Evolutionary conservation across 1,140 invertebrate species (phyloP).

Genomic region (Drosophila equinoxialis): DNA sequence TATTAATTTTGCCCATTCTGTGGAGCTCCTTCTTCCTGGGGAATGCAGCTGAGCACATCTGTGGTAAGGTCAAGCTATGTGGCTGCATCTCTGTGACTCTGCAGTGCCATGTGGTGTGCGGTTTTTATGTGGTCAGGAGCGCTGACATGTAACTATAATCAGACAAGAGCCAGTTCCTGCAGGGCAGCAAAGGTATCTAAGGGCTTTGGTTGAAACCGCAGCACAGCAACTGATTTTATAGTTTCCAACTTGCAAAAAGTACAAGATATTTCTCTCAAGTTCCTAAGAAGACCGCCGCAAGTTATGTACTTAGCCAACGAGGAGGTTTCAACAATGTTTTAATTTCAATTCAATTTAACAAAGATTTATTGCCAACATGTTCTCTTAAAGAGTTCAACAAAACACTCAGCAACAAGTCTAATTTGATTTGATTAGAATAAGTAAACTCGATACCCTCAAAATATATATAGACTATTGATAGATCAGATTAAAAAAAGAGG

Average conservation of each 20-base stretch:
- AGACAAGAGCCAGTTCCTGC: not conserved
- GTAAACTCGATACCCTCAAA: too few relatives aligned
- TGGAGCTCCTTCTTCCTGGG: not conserved
- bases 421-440: too few relatives aligned
- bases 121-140: not conserved
- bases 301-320: too few relatives aligned
- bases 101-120: not conserved
- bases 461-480: too few relatives aligned
- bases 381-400: too few relatives aligned
- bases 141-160: not conserved
- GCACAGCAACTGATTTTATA: not conserved
- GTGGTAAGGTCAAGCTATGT: conserved; percentile 28
- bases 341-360: too few relatives aligned
- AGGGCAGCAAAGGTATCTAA: not conserved
- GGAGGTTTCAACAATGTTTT: too few relatives aligned
- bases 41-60: not conserved
- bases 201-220: not conserved
- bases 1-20: conserved; percentile 54
- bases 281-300: not conserved
- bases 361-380: too few relatives aligned
- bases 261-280: too few relatives aligned
- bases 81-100: conserved; percentile 7
- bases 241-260: not conserved
- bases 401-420: too few relatives aligned
- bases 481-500: too few relatives aligned